Conservation (phyloP, 2,797 vertebrate genomes). For the Coreius guichenoti region DNA sequence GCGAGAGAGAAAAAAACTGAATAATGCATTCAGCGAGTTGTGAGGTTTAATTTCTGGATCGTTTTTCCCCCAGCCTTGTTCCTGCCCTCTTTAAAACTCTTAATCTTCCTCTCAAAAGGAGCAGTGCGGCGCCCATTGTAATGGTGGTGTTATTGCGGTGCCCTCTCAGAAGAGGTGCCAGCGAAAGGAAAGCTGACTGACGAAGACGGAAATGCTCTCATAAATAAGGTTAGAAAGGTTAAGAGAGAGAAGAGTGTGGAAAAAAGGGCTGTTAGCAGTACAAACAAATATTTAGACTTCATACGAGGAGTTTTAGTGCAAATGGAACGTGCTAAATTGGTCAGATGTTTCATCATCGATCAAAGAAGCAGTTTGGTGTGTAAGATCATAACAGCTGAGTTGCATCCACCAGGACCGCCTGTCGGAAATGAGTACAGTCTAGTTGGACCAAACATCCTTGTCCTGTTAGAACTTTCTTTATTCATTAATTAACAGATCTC, state of each 20-base stretch:
- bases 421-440: not conserved
- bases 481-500: conserved; percentile 19
- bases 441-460: conserved; percentile 24
- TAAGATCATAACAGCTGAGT: conserved; percentile 11
- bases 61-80: conserved; percentile 22
- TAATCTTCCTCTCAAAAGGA: conserved; percentile 46
- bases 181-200: conserved; percentile 31
- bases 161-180: not conserved
- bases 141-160: conserved; percentile 12
- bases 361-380: conserved; percentile 33
- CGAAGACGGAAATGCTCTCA: conserved; percentile 18
- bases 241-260: no score
- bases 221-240: conserved; percentile 38
- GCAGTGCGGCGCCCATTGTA: not conserved
- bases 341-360: conserved; percentile 18
- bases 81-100: conserved; percentile 26
- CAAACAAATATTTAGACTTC: conserved; percentile 38
- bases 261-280: conserved; percentile 4
- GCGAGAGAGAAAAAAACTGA: not conserved
- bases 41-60: conserved; percentile 44
- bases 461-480: conserved; percentile 28
- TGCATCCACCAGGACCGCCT: not conserved
- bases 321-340: conserved; percentile 24
- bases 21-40: conserved; percentile 18
- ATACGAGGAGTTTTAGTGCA: conserved; percentile 21